Evolutionary conservation across 2,888 invertebrate species (phyloP).

Genomic region (Hirtodrosophila alboralis): DNA sequence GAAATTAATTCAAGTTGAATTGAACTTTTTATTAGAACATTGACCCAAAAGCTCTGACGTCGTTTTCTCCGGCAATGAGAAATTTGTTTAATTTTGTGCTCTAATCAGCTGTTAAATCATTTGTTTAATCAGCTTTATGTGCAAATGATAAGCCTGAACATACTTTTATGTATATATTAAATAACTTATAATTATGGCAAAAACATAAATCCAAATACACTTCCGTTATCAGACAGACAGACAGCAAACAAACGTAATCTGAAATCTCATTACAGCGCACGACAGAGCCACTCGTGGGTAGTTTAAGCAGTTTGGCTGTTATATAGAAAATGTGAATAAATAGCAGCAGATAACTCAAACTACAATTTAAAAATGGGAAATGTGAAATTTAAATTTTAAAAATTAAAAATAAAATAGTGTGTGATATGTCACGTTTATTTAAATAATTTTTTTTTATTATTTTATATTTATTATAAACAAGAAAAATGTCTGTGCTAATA

Average conservation of each 20-base stretch:
- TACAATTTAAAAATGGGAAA: too few relatives aligned
- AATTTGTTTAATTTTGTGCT: too few relatives aligned
- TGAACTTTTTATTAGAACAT: constrained; percentile 75
- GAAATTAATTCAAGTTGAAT: constrained; percentile 79
- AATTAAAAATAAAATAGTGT: too few relatives aligned
- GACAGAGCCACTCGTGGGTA: constrained; percentile 8
- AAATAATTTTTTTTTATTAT: too few relatives aligned
- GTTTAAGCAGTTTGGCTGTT: constrained; percentile 11
- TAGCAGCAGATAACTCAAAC: too few relatives aligned
- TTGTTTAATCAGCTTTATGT: constrained; percentile 73
- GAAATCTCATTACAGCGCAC: constrained; percentile 51
- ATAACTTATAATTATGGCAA: too few relatives aligned
- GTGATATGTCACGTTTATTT: too few relatives aligned
- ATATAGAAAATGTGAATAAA: too few relatives aligned
- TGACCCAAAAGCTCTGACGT: constrained; percentile 60
- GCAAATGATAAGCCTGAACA: constrained; percentile 45
- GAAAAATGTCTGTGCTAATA: too few relatives aligned
- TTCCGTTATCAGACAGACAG: constrained; percentile 59
- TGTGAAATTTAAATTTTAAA: too few relatives aligned
- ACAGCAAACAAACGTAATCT: constrained; percentile 55
- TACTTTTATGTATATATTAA: not conserved
- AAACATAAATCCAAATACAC: constrained; percentile 31
- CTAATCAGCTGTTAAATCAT: constrained; percentile 66
- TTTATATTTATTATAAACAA: too few relatives aligned
- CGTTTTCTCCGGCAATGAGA: too few relatives aligned